Evolutionary conservation across 1,140 invertebrate species (phyloP).

Genomic region (Heliconius eleuchia): DNA sequence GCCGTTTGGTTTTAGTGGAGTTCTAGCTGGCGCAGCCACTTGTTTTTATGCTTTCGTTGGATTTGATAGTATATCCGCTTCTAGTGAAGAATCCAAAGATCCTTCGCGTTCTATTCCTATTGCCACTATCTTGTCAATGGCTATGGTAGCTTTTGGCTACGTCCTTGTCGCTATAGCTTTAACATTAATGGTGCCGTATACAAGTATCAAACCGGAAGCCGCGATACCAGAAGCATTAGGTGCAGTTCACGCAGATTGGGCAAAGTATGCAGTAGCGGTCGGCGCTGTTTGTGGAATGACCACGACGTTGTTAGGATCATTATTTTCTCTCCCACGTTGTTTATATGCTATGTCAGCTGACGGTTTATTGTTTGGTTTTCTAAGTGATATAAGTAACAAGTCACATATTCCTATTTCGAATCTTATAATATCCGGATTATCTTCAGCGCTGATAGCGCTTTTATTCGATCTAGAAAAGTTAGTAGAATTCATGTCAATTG

Average conservation of each 20-base stretch:
- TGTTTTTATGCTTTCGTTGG: slow-evolving; percentile 96
- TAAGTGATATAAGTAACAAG: slow-evolving; percentile 87
- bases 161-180: slow-evolving; percentile 90
- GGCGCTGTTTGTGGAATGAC: slow-evolving; percentile 96
- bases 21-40: slow-evolving; percentile 91
- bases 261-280: slow-evolving; percentile 92
- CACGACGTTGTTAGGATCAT: slow-evolving; percentile 90
- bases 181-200: slow-evolving; percentile 92
- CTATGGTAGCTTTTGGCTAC: slow-evolving; percentile 89
- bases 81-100: slow-evolving; percentile 92
- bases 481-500: slow-evolving; percentile 97
- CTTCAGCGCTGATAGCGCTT: slow-evolving; percentile 90
- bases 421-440: slow-evolving; percentile 88
- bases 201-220: slow-evolving; percentile 87
- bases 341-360: slow-evolving; percentile 95
- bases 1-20: slow-evolving; percentile 90
- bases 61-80: slow-evolving; percentile 91
- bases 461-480: slow-evolving; percentile 94
- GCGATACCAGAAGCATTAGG: slow-evolving; percentile 93
- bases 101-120: slow-evolving; percentile 90
- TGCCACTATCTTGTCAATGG: slow-evolving; percentile 90
- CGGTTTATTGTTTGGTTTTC: slow-evolving; percentile 91
- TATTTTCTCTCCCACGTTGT: slow-evolving; percentile 92
- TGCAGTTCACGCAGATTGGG: slow-evolving; percentile 88
- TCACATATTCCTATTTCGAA: slow-evolving; percentile 93